Base-by-base conservation (phyloP, 2,113 vertebrate species). In the Martes martes region DNA sequence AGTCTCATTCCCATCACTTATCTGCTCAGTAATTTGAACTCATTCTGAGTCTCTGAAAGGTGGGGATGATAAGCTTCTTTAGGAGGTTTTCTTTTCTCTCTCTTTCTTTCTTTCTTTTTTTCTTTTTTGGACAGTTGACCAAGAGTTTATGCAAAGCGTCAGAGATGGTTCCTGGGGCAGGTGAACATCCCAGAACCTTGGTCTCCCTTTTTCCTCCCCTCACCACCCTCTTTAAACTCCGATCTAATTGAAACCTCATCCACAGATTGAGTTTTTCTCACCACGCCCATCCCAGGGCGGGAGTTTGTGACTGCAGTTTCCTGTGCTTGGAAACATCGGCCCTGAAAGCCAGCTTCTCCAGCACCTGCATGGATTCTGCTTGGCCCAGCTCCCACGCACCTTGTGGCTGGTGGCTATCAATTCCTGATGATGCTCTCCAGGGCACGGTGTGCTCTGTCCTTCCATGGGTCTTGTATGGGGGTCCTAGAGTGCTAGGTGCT, bases 341-440 rank as follows among this genome's bases (percentile, higher is more conserved):
- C 50, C 13, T 9, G 4, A 57, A 4, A 33, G 26, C 1, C 28
- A 47, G 65, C 4, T 26, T 19, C 45, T 18, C 2, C 0, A 7
- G 57, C 11, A 23, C 26, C 19, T 11, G 31, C 13, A 8, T 24
- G 4, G 71, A 8, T 18, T 18, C 50, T 2, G n/a, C 31, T 7
- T 0, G 1, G 52, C 31, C 61, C 65, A 18, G 65, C 42, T 8
- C 9, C 42, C 59, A 1, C 0, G 2, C 1, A 36, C 5, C 1
- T 50, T 1, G 14, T 24, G 50, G 2, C n/a, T 42, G 13, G 50
- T 4, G 19, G 33, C 16, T 39, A 3, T 16, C 26, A 33, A 1
- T 61, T 36, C 73, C 21, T 4, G 23, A 39, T 0, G 2, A 11
- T n/a, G 18, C 26, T 33, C 33, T 31, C 36, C 9, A 11, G 87